phyloP scores from a whole-genome alignment of 2,888 invertebrate species.

The Blera fallax region DNA sequence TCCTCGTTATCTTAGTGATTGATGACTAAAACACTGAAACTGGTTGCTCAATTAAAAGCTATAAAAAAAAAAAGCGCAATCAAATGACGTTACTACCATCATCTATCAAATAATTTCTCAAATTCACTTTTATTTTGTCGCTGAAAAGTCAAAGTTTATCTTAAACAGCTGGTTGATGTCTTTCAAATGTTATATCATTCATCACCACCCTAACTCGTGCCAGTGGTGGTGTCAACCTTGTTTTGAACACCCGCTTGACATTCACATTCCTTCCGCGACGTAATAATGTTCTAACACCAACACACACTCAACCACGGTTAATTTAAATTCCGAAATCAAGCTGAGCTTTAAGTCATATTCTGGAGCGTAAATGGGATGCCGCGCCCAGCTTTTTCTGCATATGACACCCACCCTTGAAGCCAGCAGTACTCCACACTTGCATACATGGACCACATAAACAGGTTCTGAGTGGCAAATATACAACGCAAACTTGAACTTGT shows the following conservation, averaged over 20 bases:
- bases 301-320: neutral
- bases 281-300: slow-evolving; percentile 12
- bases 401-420: slow-evolving; percentile 41
- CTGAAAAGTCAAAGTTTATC: neutral
- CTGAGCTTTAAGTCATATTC: slow-evolving; percentile 44
- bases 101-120: neutral
- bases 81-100: neutral
- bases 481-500: slow-evolving; percentile 70
- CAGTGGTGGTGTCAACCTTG: slow-evolving; percentile 5
- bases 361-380: slow-evolving; percentile 30
- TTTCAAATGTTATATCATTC: slow-evolving; percentile 33
- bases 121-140: neutral
- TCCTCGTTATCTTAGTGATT: neutral
- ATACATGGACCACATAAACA: slow-evolving; percentile 49
- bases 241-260: slow-evolving; percentile 36
- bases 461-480: slow-evolving; percentile 56
- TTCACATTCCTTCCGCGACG: slow-evolving; percentile 44
- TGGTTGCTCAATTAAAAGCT: neutral
- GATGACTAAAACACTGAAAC: neutral
- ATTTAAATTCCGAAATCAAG: slow-evolving; percentile 40
- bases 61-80: neutral
- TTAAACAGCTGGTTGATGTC: slow-evolving; percentile 28
- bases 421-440: neutral
- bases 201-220: neutral
- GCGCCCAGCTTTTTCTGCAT: slow-evolving; percentile 55